Base-by-base conservation (phyloP, 1,140 invertebrate species). In the Melipona quadrifasciata region DNA sequence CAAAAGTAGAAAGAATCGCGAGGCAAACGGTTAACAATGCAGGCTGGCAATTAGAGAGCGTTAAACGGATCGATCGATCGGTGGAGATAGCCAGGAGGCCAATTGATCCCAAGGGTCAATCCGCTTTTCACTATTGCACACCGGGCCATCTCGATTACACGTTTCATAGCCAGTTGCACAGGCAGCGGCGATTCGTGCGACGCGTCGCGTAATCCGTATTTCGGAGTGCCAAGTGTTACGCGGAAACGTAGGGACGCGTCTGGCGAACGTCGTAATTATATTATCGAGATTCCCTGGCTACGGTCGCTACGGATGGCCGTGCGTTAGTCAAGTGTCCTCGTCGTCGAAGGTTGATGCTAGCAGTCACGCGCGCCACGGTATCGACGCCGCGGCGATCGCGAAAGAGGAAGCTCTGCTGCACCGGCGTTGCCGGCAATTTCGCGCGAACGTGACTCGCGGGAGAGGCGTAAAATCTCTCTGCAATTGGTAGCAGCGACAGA, bases 311-410 rank as follows among this genome's bases (percentile, higher is more conserved):
- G 34, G 71, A 58, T 57, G 34, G 71, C 64, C 74, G 82, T 85
- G 76, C 76, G 68, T 83, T 65, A 57, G 65, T 39, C 51, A 8
- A 47, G 47, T 10, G 61, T 85, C 78, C 82, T 74, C 74, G 67
- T 86, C 87, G 86, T 89, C 77, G 85, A 89, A 84, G 81, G 78
- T 76, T 68, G 79, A 86, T 80, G 83, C 61, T 71, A 61, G 16
- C 27, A 34, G n/a, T n/a, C 47, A 24, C 21, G 16, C 55, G 65
- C 31, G 65, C 6, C 86, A 82, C 58, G 31, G 76, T 84, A 80
- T 87, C 72, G 58, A 47, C 8, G 39, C 39, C 39, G 64, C 55
- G 64, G 27, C 71, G 64, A 80, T 57, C 78, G 61, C 86, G 61
- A 76, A 73, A 67, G 82, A 87, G 87, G 80, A 77, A 70, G 73